Evolutionary conservation across 2,113 vertebrate species (phyloP), one percentile per base, ranked within the genome.

Genomic region (Loxodonta africana): DNA sequence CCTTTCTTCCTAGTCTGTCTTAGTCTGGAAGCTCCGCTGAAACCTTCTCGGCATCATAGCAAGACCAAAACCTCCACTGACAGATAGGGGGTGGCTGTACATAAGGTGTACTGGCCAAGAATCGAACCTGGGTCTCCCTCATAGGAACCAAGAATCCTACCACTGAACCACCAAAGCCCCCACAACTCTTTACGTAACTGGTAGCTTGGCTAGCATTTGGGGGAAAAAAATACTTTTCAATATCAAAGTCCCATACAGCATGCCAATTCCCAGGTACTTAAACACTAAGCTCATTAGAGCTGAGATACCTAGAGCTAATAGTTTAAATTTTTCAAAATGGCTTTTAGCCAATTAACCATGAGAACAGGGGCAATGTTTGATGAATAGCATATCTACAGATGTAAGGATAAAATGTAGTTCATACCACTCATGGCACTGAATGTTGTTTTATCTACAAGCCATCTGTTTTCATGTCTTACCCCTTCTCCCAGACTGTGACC

Each of bases 241-340:
- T 63, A 53, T 57, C 87, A 33, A 93, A 93, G 65, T 26, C 46
- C 51, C 17, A 11, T 30, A 48, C 0, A 46, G 20, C 28, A 8
- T 9, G 78, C 46, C 37, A 67, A 92, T 83, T 93, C 76, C 78
- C 69, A 90, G 71, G 69, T 25, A 85, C 80, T 37, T 85, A 48
- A 83, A 69, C 57, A 73, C 33, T 90, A 28, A 90, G 23, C 89
- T 85, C 89, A 26, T 51, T 92, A 77, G 78, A 21, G n/a, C 57
- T 90, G 87, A 93, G 44, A 46, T 41, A 71, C 37, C 46, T 17
- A 25, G 4, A 77, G 44, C n/a, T 89, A 67, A 96, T 23, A 48
- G 11, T 25, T 93, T 28, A 48, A 33, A 88, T n/a, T n/a, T 44
- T 62, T 60, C 57, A 57, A 33, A 88, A 51, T 67, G 33, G 33